These are phyloP conservation scores for Epirrhoe tristata DNA, from an alignment of 2,888 invertebrate genomes.

Conservation along the genomic window DNA sequence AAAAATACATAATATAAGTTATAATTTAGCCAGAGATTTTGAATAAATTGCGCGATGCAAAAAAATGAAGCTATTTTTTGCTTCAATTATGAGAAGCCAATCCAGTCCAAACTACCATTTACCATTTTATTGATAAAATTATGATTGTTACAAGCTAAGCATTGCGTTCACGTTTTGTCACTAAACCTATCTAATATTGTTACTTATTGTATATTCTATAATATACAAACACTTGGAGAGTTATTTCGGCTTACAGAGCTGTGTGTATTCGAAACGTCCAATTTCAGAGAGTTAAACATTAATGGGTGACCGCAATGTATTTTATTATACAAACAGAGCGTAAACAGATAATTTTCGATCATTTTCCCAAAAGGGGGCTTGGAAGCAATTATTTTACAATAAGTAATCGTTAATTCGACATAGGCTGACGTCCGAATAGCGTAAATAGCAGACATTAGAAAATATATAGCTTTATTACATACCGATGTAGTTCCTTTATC, in stretches of 20 bases:
- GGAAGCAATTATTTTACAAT: constrained; percentile 38
- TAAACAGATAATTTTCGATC: constrained; percentile 30
- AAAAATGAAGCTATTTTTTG: constrained; percentile 36
- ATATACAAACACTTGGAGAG: constrained; percentile 26
- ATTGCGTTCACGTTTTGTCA: constrained; percentile 36
- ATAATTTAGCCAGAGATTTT: constrained; percentile 50
- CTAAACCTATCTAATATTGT: constrained; percentile 25
- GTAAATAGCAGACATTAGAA: constrained; percentile 36
- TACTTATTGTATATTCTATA: constrained; percentile 23
- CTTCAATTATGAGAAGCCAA: constrained; percentile 32
- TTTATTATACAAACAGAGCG: constrained; percentile 30
- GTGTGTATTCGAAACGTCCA: constrained; percentile 30
- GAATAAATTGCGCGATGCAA: constrained; percentile 44
- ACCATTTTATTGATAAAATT: constrained; percentile 17
- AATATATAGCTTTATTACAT: constrained; percentile 41
- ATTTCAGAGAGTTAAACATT: constrained; percentile 24
- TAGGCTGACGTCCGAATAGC: constrained; percentile 43
- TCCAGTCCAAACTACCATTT: constrained; percentile 42
- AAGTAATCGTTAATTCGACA: constrained; percentile 35
- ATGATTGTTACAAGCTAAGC: constrained; percentile 28
- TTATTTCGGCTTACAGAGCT: constrained; percentile 22
- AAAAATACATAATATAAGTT: constrained; percentile 53
- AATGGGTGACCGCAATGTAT: constrained; percentile 32
- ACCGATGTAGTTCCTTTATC: constrained; percentile 45
- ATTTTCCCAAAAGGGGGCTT: constrained; percentile 38